Percentiles rank a stretch among this genome's conserved stretches.
These are phyloP conservation scores for Anthopleura xanthogrammica DNA, from an alignment of 92 coral and sea anemone species.

Conservation along the genomic window DNA sequence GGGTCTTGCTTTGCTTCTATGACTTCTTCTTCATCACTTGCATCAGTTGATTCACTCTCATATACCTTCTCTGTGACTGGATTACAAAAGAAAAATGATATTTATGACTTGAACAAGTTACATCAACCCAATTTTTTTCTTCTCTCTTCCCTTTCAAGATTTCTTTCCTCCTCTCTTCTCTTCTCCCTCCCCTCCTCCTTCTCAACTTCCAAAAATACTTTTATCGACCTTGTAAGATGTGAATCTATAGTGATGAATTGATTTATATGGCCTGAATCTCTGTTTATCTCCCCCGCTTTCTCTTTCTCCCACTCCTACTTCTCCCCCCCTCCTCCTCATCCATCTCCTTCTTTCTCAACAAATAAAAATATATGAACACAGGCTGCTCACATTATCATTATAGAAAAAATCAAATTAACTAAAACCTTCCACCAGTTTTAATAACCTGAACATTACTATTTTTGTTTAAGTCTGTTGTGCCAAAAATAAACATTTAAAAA, in stretches of 20 bases:
- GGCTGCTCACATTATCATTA: neutral
- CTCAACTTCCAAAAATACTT: neutral
- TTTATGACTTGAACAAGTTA: neutral
- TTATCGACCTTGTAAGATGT: no score
- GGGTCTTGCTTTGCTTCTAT: constrained; percentile 54
- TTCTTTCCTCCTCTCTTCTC: neutral
- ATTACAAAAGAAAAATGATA: neutral
- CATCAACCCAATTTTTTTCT: neutral
- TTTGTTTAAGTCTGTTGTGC: no score
- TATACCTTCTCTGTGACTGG: constrained; percentile 94
- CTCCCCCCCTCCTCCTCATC: neutral
- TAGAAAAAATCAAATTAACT: no score
- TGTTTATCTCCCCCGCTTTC: no score
- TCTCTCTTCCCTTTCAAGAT: no score
- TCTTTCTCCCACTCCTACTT: no score
- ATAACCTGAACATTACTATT: neutral
- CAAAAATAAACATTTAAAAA: no score
- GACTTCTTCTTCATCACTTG: constrained; percentile 76
- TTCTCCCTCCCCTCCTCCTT: neutral
- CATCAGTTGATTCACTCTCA: constrained; percentile 93
- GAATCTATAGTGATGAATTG: no score
- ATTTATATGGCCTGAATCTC: no score
- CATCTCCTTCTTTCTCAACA: no score
- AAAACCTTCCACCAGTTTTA: no score
- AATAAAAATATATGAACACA: no score